Evolutionary conservation across 2,797 vertebrate genomes (phyloP), one percentile per base, ranked within the genome.

Genomic region (Oryzias dopingdopingensis): DNA sequence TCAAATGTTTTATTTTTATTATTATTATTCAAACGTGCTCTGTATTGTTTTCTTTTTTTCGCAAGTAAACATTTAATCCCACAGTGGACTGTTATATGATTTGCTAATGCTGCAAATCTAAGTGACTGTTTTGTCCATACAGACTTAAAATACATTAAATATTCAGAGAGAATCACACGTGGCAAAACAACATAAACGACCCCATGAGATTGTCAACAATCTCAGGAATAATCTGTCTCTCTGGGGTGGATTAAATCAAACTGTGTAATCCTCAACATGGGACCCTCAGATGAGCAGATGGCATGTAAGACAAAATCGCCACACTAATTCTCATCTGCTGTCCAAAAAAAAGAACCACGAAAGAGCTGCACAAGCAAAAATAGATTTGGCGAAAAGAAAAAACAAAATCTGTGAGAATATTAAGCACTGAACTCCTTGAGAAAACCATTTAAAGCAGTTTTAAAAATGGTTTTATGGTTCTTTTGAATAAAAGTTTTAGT

Each of bases 211-310:
- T 37, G 69, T 61, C 79, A 77, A 83, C 62, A 80, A 78, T 78
- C 72, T 79, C 62, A 48, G 76, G 52, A 78, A 72, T 90, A 88
- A 89, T 90, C 88, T 81, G 63, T 52, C 63, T 79, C 67, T 70
- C 51, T 59, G 70, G 49, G 54, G 24, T 69, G 83, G 90, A 91
- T 91, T 90, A 90, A 67, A 76, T 65, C 59, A 56, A 47, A 41
- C 71, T 54, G 68, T 76, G 70, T 89, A 91, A 91, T 91, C 89
- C 85, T 79, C 74, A 74, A 74, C 84, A 84, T 78, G 76, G 71
- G 56, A 80, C 68, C 65, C 67, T 85, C 61, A 77, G 60, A 78
- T 62, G 78, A 89, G 47, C 88, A 91, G 89, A 91, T 90, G 85
- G 89, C 71, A 81, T 76, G 82, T 75, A 76, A 81, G 72, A 85